Base-by-base conservation (phyloP, 2,113 vertebrate genomes). In the Mus pahari region DNA sequence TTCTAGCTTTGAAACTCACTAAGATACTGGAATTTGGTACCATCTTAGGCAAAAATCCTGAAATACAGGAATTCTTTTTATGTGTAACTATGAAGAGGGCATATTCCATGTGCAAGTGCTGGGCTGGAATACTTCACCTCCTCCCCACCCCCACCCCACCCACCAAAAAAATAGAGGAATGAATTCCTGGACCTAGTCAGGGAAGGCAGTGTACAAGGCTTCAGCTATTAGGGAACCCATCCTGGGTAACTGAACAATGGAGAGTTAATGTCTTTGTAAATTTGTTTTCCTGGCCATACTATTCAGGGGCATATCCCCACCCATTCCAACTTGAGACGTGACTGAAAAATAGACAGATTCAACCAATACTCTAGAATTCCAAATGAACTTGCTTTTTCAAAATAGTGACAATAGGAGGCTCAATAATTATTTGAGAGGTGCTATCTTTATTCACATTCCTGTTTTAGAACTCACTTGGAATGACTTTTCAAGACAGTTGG, bases 181-280 rank as follows among this genome's bases (percentile, higher is more conserved):
- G 66, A 78, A 75, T 92, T 94, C 96, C 50, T 96, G 64, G 87
- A 81, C 64, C 74, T 71, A 33, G 20, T 48, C 39, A 24, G 73
- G 19, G 50, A 96, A 90, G 70, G 74, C 81, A 74, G 42, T 70
- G 10, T 60, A 5, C 28, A 93, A 45, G 17, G 60, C 39, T 90
- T 74, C 39, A 60, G 86, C 83, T 93, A 48, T 94, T 71, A 90
- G 68, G 70, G 20, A 96, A 89, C 90, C 60, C 74, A 93, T 93
- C 90, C 89, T 31, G 50, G 62, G 55, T 96, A 86, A 97, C 79
- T 90, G 93, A 97, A 94, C 83, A 92, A 88, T 10, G 45, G 92
- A 77, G 83, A 95, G 79, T 95, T 96, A 96, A 96, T 94, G 90
- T 94, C 84, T 93, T 92, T 94, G 95, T 92, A 92, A 95, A 97